Base-by-base conservation (phyloP, 2,888 invertebrate genomes). In the Pyrrhosoma nymphula region DNA sequence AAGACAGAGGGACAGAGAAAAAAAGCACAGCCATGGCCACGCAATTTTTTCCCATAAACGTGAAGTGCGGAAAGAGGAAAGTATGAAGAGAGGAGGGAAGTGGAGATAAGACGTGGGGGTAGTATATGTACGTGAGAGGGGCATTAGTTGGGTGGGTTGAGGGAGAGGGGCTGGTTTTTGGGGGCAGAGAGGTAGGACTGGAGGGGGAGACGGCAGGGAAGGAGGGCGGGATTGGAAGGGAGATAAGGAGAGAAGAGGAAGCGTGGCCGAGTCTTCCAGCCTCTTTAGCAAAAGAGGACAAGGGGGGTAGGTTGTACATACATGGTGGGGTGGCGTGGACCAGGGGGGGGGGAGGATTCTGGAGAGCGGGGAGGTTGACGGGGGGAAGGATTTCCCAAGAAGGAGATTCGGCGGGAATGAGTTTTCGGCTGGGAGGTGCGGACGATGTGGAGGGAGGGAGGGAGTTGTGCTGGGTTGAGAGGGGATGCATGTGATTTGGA, bases 261-360 rank as follows among this genome's bases (percentile, higher is more conserved):
- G 93, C 63, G 63, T 23, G 93, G 93, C 30, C 89, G 89, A 69
- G 47, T 55, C 39, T 75, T 47, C 75, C 93, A 47, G 47, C 69
- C 93, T 93, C 93, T 93, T 93, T 93, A 69, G 93, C 93, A n/a
- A n/a, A 69, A 63, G 93, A 56, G 30, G 55, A 90, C 56, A 91
- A 35, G 47, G 26, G 91, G 26, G 30, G 26, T n/a, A 69, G 35
- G 75, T n/a, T 10, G 30, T 30, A n/a, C n/a, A n/a, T n/a, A n/a
- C n/a, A n/a, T n/a, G n/a, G n/a, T n/a, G n/a, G n/a, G 47, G 47
- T 8, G 47, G 47, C 47, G 47, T 8, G 47, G 47, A 47, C 47
- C 8, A 4, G 47, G 47, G 39, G 6, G 35, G 60, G 26, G 69
- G 26, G 23, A 26, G 82, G 82, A 35, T 60, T 14, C 35, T 47